Base-by-base conservation (phyloP, 1,140 invertebrate species). In the Lycorma delicatula region DNA sequence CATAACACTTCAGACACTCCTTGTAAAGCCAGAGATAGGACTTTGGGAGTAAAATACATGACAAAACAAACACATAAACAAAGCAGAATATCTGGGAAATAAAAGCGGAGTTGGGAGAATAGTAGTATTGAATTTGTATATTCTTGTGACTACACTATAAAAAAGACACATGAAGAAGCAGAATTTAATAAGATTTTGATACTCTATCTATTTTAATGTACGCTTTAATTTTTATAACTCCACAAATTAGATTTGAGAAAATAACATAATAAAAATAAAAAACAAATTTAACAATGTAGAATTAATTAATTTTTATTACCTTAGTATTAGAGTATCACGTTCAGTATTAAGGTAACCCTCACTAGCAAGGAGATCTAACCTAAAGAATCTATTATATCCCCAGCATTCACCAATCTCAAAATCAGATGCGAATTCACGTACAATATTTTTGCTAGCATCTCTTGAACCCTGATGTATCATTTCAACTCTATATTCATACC, bases 371-470 rank as follows among this genome's bases (percentile, higher is more conserved):
- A 93, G 75, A 76, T 95, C 92, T 47, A 97, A 77, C 52, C 91
- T 75, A 71, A 94, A 97, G 73, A 97, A 97, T 60, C 92, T 76
- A 71, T 95, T 97, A 70, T 96, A 97, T 7, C 93, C 93, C 93
- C 92, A 96, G 69, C 92, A 97, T 78, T 97, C 93, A n/a, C 91
- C 91, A 59, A 95, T 90, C 76, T 95, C 92, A 79, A 97, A 96
- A 74, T 95, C 92, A 1, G 91, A 94, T 0, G 92, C 90, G 75
- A 95, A 97, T 78, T 89, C 86, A 58, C 86, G 76, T 7, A 93
- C 88, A 64, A 95, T 93, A 70, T 93, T 94, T 75, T 94, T 94
- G 62, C 82, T 86, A 1, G 85, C 80, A 69, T 95, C 91, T 50
- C 84, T 77, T 6, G 86, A 86, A 9, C 84, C 83, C 71, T 94